These are phyloP conservation scores for Gymnoscopelus microlampas DNA, from an alignment of 2,797 vertebrate species.

Conservation along the genomic window DNA sequence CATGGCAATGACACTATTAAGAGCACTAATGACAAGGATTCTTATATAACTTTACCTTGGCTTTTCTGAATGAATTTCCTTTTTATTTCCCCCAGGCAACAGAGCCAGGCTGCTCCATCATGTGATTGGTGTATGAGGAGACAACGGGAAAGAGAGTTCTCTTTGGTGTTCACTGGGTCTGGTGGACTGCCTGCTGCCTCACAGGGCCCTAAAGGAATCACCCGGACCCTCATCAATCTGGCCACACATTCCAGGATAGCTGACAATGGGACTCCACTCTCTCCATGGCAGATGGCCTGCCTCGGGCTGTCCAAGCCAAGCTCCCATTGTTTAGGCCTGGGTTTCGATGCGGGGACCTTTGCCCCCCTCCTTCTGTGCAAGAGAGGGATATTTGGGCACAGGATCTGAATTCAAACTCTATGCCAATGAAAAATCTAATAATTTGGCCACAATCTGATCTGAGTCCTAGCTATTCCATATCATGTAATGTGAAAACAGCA, in stretches of 20 bases:
- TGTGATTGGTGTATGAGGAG: conserved; percentile 35
- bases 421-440: not conserved
- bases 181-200: conserved; percentile 61
- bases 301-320: conserved; percentile 78
- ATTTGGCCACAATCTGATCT: not conserved
- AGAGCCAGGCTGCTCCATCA: conserved; percentile 27
- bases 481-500: not conserved
- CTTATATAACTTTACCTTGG: conserved; percentile 18
- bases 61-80: conserved; percentile 26
- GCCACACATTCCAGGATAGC: conserved; percentile 81
- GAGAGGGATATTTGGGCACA: conserved; percentile 44
- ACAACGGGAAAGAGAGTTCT: conserved; percentile 57
- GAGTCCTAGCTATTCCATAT: not conserved
- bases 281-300: conserved; percentile 82
- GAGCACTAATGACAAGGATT: not conserved
- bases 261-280: conserved; percentile 81
- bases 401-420: conserved; percentile 39
- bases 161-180: conserved; percentile 42
- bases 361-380: conserved; percentile 52
- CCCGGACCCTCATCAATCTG: conserved; percentile 78
- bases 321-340: conserved; percentile 74
- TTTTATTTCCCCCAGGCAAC: conserved; percentile 22
- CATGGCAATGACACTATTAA: conserved; percentile 13
- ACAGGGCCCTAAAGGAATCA: conserved; percentile 78
- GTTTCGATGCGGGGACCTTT: conserved; percentile 66